Conservation (phyloP, 2,797 vertebrate species). For the Mus minutoides region DNA sequence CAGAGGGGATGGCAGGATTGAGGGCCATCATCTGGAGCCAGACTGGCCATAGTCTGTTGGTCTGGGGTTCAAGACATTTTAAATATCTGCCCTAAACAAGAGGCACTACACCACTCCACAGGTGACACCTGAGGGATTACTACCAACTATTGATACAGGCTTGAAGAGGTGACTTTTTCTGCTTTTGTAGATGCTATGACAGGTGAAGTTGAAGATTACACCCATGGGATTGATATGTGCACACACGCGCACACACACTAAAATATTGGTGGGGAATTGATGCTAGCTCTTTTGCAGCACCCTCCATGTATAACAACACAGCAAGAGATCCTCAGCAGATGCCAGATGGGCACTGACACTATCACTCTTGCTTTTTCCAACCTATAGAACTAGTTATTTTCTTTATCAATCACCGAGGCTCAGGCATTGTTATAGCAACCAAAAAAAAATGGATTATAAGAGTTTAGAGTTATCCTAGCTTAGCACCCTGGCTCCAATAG, state of each 20-base stretch:
- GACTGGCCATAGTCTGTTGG: not conserved
- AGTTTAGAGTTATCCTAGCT: not conserved
- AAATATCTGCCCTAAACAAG: not conserved
- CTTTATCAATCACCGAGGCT: not conserved
- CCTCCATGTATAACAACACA: not conserved
- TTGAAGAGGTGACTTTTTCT: not conserved
- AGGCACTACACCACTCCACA: not conserved
- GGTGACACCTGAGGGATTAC: rapidly evolving
- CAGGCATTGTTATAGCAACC: not conserved
- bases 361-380: not conserved
- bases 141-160: not conserved
- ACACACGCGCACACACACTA: not conserved
- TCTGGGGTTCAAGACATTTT: not conserved
- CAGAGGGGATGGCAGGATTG: slow-evolving; percentile 57
- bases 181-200: not conserved
- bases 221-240: not conserved
- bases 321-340: not conserved
- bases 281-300: no score
- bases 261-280: not conserved
- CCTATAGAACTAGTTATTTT: not conserved
- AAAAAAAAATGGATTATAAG: not conserved
- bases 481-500: not conserved
- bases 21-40: not conserved
- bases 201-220: not conserved
- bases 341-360: no score